Base-by-base conservation (phyloP, 2,888 invertebrate species). In the Philereme vetulata region DNA sequence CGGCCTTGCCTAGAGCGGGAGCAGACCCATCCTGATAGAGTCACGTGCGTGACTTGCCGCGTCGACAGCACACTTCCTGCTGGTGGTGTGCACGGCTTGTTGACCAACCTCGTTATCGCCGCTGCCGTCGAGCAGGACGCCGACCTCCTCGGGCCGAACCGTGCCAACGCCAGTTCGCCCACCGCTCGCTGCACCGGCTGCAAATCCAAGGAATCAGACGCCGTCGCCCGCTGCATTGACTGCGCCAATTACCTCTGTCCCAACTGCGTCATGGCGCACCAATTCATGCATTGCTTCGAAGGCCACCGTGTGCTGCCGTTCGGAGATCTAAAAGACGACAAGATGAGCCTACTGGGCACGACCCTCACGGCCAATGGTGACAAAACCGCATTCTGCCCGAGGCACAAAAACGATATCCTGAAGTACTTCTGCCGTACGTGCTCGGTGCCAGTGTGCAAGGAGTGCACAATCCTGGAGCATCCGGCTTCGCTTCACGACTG, bases 281-380 rank as follows among this genome's bases (percentile, higher is more conserved):
- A 98, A 92, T 98, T 97, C 87, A 99, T 99, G 98, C 98, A 98
- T 88, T 99, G 98, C 87, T 99, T 99, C 88, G 98, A 98, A 86
- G 98, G 98, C 66, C 98, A 99, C 89, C 95, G 98, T 60, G 98
- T 98, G 62, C 94, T 96, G 73, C 94, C 95, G 65, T 93, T 96
- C 75, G 85, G 86, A 44, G 95, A 95, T 66, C 80, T 95, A 56
- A 95, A 95, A 81, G 94, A 95, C 74, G 94, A 94, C 65, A 91
- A 92, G 71, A 87, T 62, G 53, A 61, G 88, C 60, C 93, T 93
- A 81, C 84, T 93, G 42, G 91, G 91, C 66, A 88, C 93, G 60
- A 84, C 85, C 71, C 85, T 93, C 67, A 93, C 93, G 59, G 89
- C 93, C 44, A 94, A 93, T 75, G 93, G 93, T 33, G 95, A 95